Percentiles rank a stretch among this genome's conserved stretches.
Evolutionary conservation across 2,888 invertebrate species (phyloP).

Genomic region (Macropis europaea): DNA sequence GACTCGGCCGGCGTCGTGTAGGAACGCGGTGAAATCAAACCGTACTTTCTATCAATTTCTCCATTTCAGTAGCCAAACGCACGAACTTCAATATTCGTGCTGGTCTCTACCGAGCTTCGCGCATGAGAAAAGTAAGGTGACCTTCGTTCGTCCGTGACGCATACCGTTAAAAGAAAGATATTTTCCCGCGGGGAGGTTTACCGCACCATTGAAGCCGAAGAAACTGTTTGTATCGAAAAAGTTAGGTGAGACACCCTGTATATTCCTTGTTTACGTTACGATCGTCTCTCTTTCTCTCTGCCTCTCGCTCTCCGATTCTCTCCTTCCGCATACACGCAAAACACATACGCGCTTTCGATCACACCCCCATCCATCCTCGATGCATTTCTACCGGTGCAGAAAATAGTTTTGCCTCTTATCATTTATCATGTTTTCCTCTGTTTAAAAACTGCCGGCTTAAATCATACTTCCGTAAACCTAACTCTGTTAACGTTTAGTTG

Average conservation of each 20-base stretch:
- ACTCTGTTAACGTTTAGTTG: conserved; percentile 63
- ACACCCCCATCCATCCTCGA: conserved; percentile 11
- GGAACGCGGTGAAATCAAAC: no score
- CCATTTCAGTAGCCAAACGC: background rate
- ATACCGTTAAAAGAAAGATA: no score
- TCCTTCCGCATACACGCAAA: background rate
- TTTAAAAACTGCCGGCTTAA: conserved; percentile 53
- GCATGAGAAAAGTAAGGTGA: no score
- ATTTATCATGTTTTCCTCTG: conserved; percentile 39
- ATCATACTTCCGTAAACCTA: conserved; percentile 55
- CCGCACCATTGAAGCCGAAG: no score
- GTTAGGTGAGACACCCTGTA: no score
- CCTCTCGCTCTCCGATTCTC: background rate
- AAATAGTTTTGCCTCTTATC: conserved; percentile 67
- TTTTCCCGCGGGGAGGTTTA: no score
- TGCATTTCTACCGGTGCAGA: conserved; percentile 63
- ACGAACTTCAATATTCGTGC: no score
- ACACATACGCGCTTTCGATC: background rate
- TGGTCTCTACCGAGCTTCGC: no score
- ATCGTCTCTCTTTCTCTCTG: conserved; percentile 8
- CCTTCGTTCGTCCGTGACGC: no score
- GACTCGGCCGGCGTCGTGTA: no score
- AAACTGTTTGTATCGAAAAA: no score
- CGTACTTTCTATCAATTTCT: conserved; percentile 12
- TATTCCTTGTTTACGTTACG: conserved; percentile 22